These are phyloP conservation scores for Archips crataeganus DNA, from an alignment of 2,888 invertebrate species.

Conservation along the genomic window DNA sequence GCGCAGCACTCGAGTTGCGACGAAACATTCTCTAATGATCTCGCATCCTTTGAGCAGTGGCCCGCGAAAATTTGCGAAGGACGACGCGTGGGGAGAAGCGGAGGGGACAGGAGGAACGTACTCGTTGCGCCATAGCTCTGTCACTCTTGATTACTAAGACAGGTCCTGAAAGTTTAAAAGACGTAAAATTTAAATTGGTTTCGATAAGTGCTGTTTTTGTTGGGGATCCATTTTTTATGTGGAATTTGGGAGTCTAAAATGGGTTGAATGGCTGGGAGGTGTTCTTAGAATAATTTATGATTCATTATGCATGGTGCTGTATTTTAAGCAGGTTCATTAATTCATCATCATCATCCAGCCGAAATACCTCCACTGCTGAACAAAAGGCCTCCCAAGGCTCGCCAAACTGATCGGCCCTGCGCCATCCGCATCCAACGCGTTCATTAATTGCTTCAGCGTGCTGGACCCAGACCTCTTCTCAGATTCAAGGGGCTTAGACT, in stretches of 20 bases:
- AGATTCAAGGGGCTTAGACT: too few relatives aligned
- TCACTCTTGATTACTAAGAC: conserved; percentile 9
- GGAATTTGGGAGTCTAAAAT: background rate
- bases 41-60: conserved; percentile 68
- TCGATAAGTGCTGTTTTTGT: background rate
- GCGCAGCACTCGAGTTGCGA: conserved; percentile 34
- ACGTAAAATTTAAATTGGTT: background rate
- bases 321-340: too few relatives aligned
- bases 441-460: too few relatives aligned
- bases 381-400: too few relatives aligned
- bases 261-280: too few relatives aligned
- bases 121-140: background rate
- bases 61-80: conserved; percentile 62
- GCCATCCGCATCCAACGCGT: too few relatives aligned
- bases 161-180: conserved; percentile 6
- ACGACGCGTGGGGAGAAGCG: conserved; percentile 41
- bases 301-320: too few relatives aligned
- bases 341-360: too few relatives aligned
- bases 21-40: conserved; percentile 61
- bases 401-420: too few relatives aligned
- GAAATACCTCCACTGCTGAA: too few relatives aligned
- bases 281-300: background rate
- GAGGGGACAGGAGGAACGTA: background rate
- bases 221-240: background rate
- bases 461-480: too few relatives aligned